These are phyloP conservation scores for Anolis sagrei DNA, from an alignment of 2,113 vertebrate species.

Conservation along the genomic window DNA sequence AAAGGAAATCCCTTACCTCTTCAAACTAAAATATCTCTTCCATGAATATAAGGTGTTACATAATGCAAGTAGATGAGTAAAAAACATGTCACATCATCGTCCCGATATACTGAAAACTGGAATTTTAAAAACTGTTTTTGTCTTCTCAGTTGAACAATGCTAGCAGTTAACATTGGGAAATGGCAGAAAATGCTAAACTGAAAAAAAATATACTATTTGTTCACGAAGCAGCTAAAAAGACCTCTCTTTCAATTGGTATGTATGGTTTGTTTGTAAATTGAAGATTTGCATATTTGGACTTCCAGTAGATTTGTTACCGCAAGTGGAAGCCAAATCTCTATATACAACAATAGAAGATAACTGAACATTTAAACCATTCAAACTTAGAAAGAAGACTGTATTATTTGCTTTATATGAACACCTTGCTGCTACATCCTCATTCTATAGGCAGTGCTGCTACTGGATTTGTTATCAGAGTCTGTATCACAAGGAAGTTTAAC, in stretches of 20 bases:
- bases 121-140: not conserved
- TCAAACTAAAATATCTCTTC: too few species aligned
- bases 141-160: not conserved
- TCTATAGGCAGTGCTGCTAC: not conserved
- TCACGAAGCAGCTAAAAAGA: not conserved
- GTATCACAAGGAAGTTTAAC: not conserved
- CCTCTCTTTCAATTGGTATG: too few species aligned
- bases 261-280: too few species aligned
- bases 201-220: not conserved
- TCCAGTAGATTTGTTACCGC: not conserved
- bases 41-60: too few species aligned
- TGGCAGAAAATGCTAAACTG: not conserved
- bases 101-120: not conserved
- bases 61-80: not conserved
- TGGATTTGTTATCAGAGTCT: not conserved
- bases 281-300: not conserved
- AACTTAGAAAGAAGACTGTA: not conserved
- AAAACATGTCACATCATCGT: not conserved
- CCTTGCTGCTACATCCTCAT: too few species aligned
- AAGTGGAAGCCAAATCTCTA: not conserved
- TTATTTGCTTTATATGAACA: too few species aligned
- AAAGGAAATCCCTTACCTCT: too few species aligned
- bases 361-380: not conserved
- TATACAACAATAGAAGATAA: not conserved
- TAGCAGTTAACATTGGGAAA: not conserved